phyloP scores from a whole-genome alignment of 2,797 vertebrate species.

The Takifugu ocellatus region DNA sequence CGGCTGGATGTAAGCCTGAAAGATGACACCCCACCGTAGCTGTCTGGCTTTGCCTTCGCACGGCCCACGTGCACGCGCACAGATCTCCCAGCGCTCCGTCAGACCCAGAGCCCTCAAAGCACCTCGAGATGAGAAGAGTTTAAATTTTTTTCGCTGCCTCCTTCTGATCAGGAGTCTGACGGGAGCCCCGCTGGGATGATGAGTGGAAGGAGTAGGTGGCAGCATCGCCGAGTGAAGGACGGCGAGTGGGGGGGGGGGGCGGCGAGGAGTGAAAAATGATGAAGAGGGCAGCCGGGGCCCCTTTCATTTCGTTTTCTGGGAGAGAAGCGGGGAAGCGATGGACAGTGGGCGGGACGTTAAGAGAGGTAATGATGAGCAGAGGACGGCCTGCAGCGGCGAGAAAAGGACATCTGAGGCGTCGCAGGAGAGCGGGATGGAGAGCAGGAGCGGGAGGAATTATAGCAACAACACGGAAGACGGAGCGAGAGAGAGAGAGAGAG shows the following conservation, averaged over 20 bases:
- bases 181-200: constrained; percentile 38
- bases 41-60: constrained; percentile 8
- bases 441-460: constrained; percentile 3
- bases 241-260: constrained; percentile 23
- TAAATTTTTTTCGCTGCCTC: constrained; percentile 27
- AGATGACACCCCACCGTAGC: constrained; percentile 18
- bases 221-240: constrained; percentile 28
- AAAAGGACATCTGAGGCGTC: constrained; percentile 10
- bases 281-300: constrained; percentile 32
- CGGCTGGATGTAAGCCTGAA: constrained; percentile 26
- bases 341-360: constrained; percentile 43
- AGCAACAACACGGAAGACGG: not conserved
- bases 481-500: constrained; percentile 1
- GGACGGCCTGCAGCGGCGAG: constrained; percentile 27
- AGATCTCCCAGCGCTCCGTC: constrained; percentile 14
- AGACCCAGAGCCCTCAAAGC: constrained; percentile 22
- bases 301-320: constrained; percentile 25
- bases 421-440: constrained; percentile 1
- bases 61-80: not conserved
- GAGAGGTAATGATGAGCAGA: constrained; percentile 37
- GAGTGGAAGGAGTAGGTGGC: constrained; percentile 45
- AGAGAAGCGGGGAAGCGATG: constrained; percentile 28
- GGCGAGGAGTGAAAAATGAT: constrained; percentile 39
- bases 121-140: constrained; percentile 47
- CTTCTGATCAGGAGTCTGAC: constrained; percentile 48